Evolutionary conservation across 2,113 vertebrate species (phyloP).

Genomic region (Stictonetta naevosa): DNA sequence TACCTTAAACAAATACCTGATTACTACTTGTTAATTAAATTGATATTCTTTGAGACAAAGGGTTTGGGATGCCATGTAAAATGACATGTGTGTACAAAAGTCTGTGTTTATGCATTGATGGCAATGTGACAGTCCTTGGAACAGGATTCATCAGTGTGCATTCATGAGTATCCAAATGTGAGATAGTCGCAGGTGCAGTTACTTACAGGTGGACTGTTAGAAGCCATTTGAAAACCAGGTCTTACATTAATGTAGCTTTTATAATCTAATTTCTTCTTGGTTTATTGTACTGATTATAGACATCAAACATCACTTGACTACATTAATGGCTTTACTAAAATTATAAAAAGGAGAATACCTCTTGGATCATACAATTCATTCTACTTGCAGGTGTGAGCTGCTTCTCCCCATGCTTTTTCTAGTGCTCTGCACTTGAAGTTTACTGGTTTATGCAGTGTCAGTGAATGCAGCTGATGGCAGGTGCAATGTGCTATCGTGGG

Average conservation of each 20-base stretch:
- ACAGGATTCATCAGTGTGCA: background rate
- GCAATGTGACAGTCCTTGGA: background rate
- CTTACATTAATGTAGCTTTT: background rate
- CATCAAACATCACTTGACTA: background rate
- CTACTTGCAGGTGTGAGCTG: background rate
- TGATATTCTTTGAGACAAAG: background rate
- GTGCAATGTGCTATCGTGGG: background rate
- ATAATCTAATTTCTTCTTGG: background rate
- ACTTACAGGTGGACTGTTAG: background rate
- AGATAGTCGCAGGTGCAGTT: background rate
- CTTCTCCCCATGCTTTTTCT: background rate
- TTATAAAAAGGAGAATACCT: background rate
- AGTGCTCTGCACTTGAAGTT: background rate
- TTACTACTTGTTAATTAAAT: no score
- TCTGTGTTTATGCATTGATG: background rate
- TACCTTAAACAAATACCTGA: background rate
- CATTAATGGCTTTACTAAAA: background rate
- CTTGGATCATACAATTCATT: background rate
- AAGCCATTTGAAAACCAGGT: background rate
- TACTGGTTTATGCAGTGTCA: background rate
- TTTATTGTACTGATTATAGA: background rate
- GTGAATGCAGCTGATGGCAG: background rate
- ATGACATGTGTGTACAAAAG: background rate
- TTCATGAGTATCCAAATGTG: background rate
- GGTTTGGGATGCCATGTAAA: background rate